Conservation (phyloP, 2,113 vertebrate genomes). For the Felis chaus region DNA sequence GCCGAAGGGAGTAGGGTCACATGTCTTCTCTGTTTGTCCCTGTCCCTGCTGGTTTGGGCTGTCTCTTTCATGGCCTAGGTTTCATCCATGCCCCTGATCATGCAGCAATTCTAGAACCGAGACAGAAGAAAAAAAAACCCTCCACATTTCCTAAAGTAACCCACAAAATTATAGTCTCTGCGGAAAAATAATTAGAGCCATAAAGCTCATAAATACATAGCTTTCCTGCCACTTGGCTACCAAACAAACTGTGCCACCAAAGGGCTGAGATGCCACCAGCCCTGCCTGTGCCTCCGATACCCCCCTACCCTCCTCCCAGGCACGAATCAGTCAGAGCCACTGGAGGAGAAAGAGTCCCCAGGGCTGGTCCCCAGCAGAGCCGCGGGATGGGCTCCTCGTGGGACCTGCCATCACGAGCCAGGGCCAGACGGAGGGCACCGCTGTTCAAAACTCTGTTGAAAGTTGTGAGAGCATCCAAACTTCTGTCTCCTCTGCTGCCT, state of each 20-base stretch:
- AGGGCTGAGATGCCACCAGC: neutral
- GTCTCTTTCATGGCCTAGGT: neutral
- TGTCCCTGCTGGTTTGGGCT: neutral
- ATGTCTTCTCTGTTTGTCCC: fast-evolving
- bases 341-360: neutral
- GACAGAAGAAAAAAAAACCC: neutral
- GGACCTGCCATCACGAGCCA: neutral
- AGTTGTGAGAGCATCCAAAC: neutral
- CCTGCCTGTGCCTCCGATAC: neutral
- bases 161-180: constrained; percentile 49
- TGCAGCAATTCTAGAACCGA: neutral
- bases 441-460: neutral
- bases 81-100: neutral
- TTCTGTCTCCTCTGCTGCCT: neutral
- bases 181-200: constrained; percentile 17
- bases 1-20: neutral
- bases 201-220: constrained; percentile 52
- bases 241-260: neutral
- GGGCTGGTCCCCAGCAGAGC: neutral
- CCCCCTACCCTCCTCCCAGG: neutral
- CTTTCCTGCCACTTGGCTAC: constrained; percentile 46
- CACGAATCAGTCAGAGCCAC: neutral
- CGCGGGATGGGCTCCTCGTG: neutral
- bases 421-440: neutral
- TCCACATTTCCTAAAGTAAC: constrained; percentile 28